These are phyloP conservation scores for Campoletis raptor DNA, from an alignment of 2,888 invertebrate genomes.

Conservation along the genomic window DNA sequence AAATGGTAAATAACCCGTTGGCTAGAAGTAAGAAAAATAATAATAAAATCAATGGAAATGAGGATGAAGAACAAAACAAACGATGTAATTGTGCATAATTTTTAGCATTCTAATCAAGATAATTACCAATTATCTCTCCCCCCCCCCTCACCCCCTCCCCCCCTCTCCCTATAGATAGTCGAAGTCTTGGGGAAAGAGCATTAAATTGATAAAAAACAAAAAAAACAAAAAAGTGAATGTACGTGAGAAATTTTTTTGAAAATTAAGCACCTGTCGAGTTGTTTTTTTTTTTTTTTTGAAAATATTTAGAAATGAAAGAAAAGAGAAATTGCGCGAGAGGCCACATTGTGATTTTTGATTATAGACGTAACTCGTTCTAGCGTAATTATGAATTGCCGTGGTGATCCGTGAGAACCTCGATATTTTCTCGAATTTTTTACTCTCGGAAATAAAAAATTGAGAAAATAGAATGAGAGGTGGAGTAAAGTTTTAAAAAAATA, in stretches of 20 bases:
- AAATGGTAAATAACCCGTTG: constrained; percentile 70
- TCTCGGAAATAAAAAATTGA: not conserved
- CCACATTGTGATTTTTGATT: constrained; percentile 79
- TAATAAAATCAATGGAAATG: constrained; percentile 20
- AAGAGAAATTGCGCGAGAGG: constrained; percentile 68
- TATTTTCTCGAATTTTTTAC: constrained; percentile 15
- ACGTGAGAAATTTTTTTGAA: constrained; percentile 59
- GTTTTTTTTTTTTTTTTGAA: constrained; percentile 35
- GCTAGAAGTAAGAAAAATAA: constrained; percentile 71
- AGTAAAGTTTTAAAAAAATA: not conserved
- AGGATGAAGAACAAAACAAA: constrained; percentile 20
- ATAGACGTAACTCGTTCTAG: constrained; percentile 74
- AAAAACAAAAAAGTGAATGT: constrained; percentile 69
- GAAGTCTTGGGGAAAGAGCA: constrained; percentile 74
- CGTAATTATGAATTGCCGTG: constrained; percentile 72
- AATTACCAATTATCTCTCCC: constrained; percentile 68
- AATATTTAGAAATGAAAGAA: constrained; percentile 42
- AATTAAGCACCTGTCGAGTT: constrained; percentile 46
- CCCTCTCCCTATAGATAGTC: constrained; percentile 75
- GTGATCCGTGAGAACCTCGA: constrained; percentile 54
- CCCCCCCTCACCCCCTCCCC: constrained; percentile 62
- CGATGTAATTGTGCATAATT: constrained; percentile 79
- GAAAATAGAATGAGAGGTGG: not conserved
- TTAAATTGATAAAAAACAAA: constrained; percentile 24
- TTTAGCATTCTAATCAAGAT: constrained; percentile 77